Conservation (phyloP, 2,888 invertebrate genomes). For the Beris chalybata region DNA sequence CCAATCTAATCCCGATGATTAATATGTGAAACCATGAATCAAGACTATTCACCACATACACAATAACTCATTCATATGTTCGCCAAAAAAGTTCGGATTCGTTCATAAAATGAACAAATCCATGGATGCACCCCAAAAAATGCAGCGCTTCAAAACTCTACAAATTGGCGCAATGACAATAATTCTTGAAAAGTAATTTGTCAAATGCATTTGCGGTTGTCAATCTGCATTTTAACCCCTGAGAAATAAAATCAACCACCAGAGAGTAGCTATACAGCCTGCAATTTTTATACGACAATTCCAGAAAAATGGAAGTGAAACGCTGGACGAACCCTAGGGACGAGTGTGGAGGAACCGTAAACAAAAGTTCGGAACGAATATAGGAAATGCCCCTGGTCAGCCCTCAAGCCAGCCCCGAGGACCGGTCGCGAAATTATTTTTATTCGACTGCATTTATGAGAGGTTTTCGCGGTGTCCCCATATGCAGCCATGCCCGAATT, state of each 20-base stretch:
- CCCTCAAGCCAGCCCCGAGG: too few species aligned
- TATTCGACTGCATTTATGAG: constrained; percentile 28
- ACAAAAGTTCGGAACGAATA: not conserved
- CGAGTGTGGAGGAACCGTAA: too few species aligned
- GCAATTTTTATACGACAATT: too few species aligned
- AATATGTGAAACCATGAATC: not conserved
- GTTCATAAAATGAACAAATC: not conserved
- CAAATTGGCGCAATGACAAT: not conserved
- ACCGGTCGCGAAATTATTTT: constrained; percentile 8
- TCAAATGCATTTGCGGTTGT: constrained; percentile 44
- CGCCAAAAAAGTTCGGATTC: not conserved
- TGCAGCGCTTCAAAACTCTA: constrained; percentile 6
- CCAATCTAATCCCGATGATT: constrained; percentile 8
- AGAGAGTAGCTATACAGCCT: too few species aligned
- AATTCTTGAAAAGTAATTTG: constrained; percentile 41
- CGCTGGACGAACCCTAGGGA: too few species aligned
- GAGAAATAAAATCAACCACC: constrained; percentile 25
- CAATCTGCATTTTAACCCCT: constrained; percentile 40
- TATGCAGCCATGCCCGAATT: constrained; percentile 28
- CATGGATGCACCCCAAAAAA: constrained; percentile 2
- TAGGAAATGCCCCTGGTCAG: constrained; percentile 1
- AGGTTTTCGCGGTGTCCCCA: constrained; percentile 23
- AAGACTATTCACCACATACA: not conserved
- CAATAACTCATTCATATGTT: constrained; percentile 10
- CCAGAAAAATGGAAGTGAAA: too few species aligned